phyloP scores from a whole-genome alignment of 1,140 invertebrate genomes.

The Ostrea edulis region DNA sequence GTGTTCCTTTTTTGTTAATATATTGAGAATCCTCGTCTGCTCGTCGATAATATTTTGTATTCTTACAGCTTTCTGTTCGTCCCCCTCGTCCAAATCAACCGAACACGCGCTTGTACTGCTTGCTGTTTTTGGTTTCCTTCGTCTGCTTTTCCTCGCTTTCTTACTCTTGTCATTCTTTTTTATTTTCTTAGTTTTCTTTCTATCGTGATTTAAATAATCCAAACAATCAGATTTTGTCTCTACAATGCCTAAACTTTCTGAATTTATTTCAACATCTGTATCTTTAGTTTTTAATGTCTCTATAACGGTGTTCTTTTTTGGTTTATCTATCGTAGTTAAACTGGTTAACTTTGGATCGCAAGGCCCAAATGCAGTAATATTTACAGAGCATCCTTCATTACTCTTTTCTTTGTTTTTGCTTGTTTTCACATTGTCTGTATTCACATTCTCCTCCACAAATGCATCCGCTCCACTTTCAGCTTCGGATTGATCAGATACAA shows the following conservation, averaged over 20 bases:
- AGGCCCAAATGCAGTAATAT: background rate
- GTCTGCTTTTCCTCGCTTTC: background rate
- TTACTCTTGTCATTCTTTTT: background rate
- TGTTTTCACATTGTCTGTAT: background rate
- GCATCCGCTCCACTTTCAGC: background rate
- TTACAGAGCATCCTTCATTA: background rate
- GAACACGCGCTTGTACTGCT: background rate
- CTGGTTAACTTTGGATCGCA: background rate
- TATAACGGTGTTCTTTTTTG: background rate
- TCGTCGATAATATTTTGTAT: constrained; percentile 27
- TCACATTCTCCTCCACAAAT: background rate
- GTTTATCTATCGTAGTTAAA: background rate
- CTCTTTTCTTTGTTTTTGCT: background rate
- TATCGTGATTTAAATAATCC: background rate
- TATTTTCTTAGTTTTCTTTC: background rate
- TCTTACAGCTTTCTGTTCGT: background rate
- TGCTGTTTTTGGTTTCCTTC: background rate
- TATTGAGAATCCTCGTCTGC: background rate
- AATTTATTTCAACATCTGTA: background rate
- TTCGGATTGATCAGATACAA: background rate
- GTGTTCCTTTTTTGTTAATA: background rate
- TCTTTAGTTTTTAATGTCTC: background rate
- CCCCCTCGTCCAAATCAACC: background rate
- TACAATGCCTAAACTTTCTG: background rate
- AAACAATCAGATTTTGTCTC: background rate